Base-by-base conservation (phyloP, 2,113 vertebrate genomes). In the Bubo scandiacus region DNA sequence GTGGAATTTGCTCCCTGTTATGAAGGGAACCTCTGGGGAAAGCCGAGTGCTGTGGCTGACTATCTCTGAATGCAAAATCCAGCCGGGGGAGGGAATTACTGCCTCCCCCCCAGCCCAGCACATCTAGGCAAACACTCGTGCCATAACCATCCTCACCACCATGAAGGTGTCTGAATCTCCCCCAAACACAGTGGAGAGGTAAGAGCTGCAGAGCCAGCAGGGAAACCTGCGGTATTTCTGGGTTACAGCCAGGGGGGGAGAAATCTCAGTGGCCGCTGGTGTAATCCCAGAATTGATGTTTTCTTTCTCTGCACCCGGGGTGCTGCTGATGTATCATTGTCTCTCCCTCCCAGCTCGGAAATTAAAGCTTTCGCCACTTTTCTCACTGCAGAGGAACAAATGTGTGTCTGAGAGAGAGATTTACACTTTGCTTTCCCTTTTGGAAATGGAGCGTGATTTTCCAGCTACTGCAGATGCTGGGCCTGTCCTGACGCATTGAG, bases 1-100 rank as follows among this genome's bases (percentile, higher is more conserved):
- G 86, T 93, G 93, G 94, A 97, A 97, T 97, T 97, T 97, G 85
- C 92, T 93, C 74, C 70, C 55, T 96, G 15, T 96, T 93, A 93
- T 85, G 95, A 97, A 96, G 83, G 43, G 74, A 93, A 90, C 45
- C 91, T 95, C 87, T 10, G 34, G 95, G 94, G 95, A 97, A 81
- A 84, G 86, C 72, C 0, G 16, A 85, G 78, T 6, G 16, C 59
- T 1, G 5, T 0, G 10, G 92, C 79, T 5, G 15, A 85, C 42
- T 70, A 21, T 38, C 61, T 88, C 82, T 68, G 95, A 86, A 96
- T 90, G 26, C 2, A 2, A 94, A 95, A 95, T 83, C 30, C 75
- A 71, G 51, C 27, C 2, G 5, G 47, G 38, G 40, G 58, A 32
- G 54, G 70, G 40, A 72, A 79, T 79, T 54, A 18, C 61, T 77